Evolutionary conservation across 1,140 invertebrate species (phyloP).

Genomic region (Hylaeus anthracinus): DNA sequence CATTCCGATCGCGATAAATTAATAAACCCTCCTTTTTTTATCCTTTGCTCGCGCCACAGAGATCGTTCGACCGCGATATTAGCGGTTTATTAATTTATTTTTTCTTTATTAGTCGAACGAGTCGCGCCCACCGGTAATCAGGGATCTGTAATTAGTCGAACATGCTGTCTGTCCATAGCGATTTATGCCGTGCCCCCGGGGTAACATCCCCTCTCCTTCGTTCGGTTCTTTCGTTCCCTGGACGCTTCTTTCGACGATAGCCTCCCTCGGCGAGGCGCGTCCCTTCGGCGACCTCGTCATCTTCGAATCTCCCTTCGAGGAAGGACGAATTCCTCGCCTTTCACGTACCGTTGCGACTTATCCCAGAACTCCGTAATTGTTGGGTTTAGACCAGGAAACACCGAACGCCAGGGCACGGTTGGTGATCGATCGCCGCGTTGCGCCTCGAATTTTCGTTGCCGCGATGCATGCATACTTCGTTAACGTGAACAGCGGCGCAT

Average conservation of each 20-base stretch:
- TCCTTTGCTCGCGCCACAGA: slow-evolving; percentile 46
- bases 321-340: slow-evolving; percentile 55
- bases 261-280: slow-evolving; percentile 30
- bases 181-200: slow-evolving; percentile 73
- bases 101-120: slow-evolving; percentile 72
- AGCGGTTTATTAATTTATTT: slow-evolving; percentile 78
- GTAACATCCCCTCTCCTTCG: slow-evolving; percentile 49
- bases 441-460: slow-evolving; percentile 24
- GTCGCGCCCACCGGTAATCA: slow-evolving; percentile 76
- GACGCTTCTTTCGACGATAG: slow-evolving; percentile 47
- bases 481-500: neutral
- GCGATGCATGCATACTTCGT: slow-evolving; percentile 6
- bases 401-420: slow-evolving; percentile 9
- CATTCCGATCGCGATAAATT: slow-evolving; percentile 70
- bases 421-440: slow-evolving; percentile 46
- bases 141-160: slow-evolving; percentile 79
- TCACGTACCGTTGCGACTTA: slow-evolving; percentile 48
- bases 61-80: slow-evolving; percentile 70
- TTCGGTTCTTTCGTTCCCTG: slow-evolving; percentile 39
- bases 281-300: slow-evolving; percentile 32
- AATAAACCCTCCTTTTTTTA: slow-evolving; percentile 69
- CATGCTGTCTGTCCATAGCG: slow-evolving; percentile 75
- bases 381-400: slow-evolving; percentile 43
- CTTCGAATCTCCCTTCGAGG: slow-evolving; percentile 49
- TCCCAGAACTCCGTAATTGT: slow-evolving; percentile 59